Conservation (phyloP, 2,888 invertebrate species). For the Macropis europaea region DNA sequence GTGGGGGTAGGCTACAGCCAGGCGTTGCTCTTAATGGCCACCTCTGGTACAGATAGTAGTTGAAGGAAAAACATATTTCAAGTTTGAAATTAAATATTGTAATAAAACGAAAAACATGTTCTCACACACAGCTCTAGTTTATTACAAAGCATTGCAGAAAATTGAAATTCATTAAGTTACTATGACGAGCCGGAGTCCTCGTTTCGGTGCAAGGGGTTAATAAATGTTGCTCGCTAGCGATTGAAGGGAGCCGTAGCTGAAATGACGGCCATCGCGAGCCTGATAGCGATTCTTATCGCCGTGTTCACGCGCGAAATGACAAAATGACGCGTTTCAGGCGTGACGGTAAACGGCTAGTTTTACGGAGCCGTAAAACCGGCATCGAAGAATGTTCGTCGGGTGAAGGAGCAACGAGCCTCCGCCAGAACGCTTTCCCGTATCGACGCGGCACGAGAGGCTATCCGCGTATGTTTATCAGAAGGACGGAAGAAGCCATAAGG, state of each 20-base stretch:
- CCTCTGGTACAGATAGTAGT: too few species aligned
- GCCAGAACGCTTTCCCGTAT: slow-evolving; percentile 39
- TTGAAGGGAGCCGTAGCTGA: slow-evolving; percentile 17
- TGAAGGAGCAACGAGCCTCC: slow-evolving; percentile 1
- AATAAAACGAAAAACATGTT: not conserved
- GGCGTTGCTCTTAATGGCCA: too few species aligned
- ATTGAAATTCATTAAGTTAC: too few species aligned
- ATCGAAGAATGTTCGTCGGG: not conserved
- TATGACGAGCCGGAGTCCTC: too few species aligned
- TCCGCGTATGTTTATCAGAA: slow-evolving; percentile 53
- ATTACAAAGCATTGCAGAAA: too few species aligned
- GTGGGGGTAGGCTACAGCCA: too few species aligned
- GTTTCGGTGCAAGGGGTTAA: too few species aligned
- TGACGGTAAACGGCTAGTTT: slow-evolving; percentile 27
- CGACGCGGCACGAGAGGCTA: slow-evolving; percentile 29
- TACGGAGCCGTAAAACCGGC: slow-evolving; percentile 38
- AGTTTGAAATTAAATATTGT: too few species aligned
- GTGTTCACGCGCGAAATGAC: slow-evolving; percentile 24
- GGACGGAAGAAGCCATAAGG: slow-evolving; percentile 58
- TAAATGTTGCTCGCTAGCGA: slow-evolving; percentile 22
- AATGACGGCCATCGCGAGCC: slow-evolving; percentile 27
- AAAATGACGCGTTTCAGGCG: slow-evolving; percentile 32
- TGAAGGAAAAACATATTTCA: too few species aligned
- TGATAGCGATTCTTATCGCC: slow-evolving; percentile 32
- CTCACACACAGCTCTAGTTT: slow-evolving; percentile 6